phyloP scores from a whole-genome alignment of 2,797 vertebrate species.

The Apodemus agrarius region DNA sequence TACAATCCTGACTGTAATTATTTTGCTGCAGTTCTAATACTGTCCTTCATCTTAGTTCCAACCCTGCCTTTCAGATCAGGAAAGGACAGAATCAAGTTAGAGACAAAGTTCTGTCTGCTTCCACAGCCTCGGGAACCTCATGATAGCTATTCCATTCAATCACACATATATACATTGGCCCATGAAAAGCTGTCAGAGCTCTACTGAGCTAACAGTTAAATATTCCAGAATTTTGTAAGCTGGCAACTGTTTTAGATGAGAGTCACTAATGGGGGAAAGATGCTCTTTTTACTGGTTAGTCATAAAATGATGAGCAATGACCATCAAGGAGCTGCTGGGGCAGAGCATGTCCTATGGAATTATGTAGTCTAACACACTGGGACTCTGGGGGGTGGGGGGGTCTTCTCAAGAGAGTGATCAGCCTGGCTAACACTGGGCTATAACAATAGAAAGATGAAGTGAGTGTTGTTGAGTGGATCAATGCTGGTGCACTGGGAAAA shows the following conservation, averaged over 20 bases:
- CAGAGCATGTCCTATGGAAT: too few species aligned
- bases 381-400: neutral
- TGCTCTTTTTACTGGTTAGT: neutral
- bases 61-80: neutral
- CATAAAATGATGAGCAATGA: neutral
- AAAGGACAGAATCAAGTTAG: neutral
- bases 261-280: neutral
- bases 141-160: neutral
- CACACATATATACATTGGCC: neutral
- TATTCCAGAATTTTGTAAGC: neutral
- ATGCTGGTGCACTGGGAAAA: neutral
- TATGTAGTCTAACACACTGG: neutral
- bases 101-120: neutral
- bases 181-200: neutral
- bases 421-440: neutral
- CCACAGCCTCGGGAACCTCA: neutral
- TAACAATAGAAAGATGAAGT: neutral
- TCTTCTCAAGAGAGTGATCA: neutral
- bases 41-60: neutral
- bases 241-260: neutral
- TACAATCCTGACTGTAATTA: neutral
- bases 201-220: neutral
- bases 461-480: neutral
- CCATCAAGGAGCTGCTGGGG: neutral
- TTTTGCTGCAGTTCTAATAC: neutral